Evolutionary conservation across 2,888 invertebrate species (phyloP), one percentile per base, ranked within the genome.

Genomic region (Kuschelorhynchus macadamiae): DNA sequence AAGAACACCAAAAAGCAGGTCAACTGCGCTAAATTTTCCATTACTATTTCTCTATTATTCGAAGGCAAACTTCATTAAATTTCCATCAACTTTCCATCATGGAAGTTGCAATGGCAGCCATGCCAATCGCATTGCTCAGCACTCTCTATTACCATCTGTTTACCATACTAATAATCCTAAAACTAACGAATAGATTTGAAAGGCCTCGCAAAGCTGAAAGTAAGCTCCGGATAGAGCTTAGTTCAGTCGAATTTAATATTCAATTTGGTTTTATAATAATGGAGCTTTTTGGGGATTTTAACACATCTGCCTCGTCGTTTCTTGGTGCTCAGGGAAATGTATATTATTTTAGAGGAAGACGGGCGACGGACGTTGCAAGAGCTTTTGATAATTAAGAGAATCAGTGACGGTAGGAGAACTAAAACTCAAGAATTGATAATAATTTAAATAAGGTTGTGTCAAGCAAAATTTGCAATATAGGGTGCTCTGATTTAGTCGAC

Each of bases 21-120:
- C 55, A 55, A 12, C 44, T 14, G 25, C 25, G 32, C 18, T 32
- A 63, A 55, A 63, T 47, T 53, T 55, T 63, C 63, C 63, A 63
- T 63, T 63, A 52, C 47, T 41, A 61, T 50, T 50, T 50, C 61
- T 16, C 63, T 44, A 53, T 61, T 63, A 36, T 63, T 25, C 16
- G 25, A 17, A 55, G 47, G 52, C 55, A 63, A 63, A 63, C 63
- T 63, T 63, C 63, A 63, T 63, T 63, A 63, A 63, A 63, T 63
- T 63, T 62, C 62, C 62, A 62, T 62, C 62, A 62, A 62, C 53
- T 57, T 42, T 57, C 21, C 57, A 33, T 39, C 62, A 18, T 21
- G 56, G 21, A 56, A 62, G 62, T 62, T 55, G 53, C 46, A 62
- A 46, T 36, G 39, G 50, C 42, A 62, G 61, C 32, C 50, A 42